These are phyloP conservation scores for Leptobrachium ailaonicum DNA, from an alignment of 2,113 vertebrate species.

Conservation along the genomic window DNA sequence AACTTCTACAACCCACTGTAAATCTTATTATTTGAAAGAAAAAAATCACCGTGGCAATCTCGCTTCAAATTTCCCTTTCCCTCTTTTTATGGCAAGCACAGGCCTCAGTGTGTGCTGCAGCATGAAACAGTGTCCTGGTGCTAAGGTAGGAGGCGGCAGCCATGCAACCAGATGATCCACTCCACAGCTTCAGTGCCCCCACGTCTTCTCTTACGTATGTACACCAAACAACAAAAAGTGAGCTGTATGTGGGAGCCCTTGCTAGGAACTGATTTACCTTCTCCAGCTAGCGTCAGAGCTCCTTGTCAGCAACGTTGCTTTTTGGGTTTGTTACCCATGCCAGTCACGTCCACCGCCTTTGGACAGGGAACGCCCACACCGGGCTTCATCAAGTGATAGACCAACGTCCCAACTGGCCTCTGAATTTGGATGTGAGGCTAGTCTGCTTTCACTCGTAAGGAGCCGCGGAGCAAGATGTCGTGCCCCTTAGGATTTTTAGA, in stretches of 20 bases:
- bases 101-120: background rate
- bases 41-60: slow-evolving; percentile 43
- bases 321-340: slow-evolving; percentile 58
- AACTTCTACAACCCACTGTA: slow-evolving; percentile 35
- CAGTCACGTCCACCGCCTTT: slow-evolving; percentile 69
- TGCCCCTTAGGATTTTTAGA: slow-evolving; percentile 94
- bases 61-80: slow-evolving; percentile 38
- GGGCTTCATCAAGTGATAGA: slow-evolving; percentile 78
- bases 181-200: slow-evolving; percentile 71
- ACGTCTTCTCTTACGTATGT: slow-evolving; percentile 69
- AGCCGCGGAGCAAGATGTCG: slow-evolving; percentile 99
- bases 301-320: slow-evolving; percentile 38
- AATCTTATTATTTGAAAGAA: slow-evolving; percentile 41
- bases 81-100: slow-evolving; percentile 29
- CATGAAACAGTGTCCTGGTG: slow-evolving; percentile 26
- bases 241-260: slow-evolving; percentile 71
- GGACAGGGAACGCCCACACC: slow-evolving; percentile 74
- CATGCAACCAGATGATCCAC: slow-evolving; percentile 56
- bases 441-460: slow-evolving; percentile 88
- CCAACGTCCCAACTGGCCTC: slow-evolving; percentile 88
- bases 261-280: slow-evolving; percentile 67
- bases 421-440: slow-evolving; percentile 96
- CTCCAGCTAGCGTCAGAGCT: slow-evolving; percentile 61
- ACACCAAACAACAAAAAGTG: slow-evolving; percentile 59
- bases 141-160: slow-evolving; percentile 21